phyloP scores from a whole-genome alignment of 2,797 vertebrate genomes.

The Callimico goeldii region DNA sequence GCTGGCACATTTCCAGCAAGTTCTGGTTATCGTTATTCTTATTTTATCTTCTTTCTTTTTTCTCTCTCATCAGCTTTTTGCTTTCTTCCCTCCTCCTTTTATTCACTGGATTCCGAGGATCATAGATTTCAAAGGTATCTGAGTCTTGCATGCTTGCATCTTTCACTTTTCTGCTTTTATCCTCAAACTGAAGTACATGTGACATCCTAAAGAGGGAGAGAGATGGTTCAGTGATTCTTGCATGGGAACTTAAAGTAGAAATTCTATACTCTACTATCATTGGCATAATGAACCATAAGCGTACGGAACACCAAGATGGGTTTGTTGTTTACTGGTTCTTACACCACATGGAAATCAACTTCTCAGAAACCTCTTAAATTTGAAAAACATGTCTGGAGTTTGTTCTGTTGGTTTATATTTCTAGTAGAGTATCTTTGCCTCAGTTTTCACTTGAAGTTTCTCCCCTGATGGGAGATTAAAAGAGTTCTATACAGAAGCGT shows the following conservation, averaged over 20 bases:
- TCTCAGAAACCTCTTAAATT: conserved; percentile 50
- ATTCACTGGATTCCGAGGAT: conserved; percentile 98
- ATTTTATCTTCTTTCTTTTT: conserved; percentile 94
- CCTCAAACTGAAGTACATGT: conserved; percentile 97
- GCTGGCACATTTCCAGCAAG: conserved; percentile 72
- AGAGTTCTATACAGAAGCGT: not conserved
- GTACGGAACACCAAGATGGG: not conserved
- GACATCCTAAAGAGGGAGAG: conserved; percentile 90
- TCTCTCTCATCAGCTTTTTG: conserved; percentile 97
- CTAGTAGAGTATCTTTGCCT: not conserved
- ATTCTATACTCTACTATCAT: not conserved
- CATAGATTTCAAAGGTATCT: conserved; percentile 98
- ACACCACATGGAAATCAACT: not conserved
- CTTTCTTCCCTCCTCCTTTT: conserved; percentile 97
- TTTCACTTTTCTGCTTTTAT: conserved; percentile 96
- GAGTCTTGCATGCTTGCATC: conserved; percentile 97
- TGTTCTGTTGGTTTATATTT: conserved; percentile 50
- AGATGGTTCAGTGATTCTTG: conserved; percentile 47
- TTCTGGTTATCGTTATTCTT: conserved; percentile 61
- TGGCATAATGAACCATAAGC: conserved; percentile 13
- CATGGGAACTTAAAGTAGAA: not conserved
- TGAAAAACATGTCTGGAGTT: conserved; percentile 44
- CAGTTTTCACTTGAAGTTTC: conserved; percentile 12
- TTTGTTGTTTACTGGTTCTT: conserved; percentile 33
- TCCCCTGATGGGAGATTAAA: conserved; percentile 33